These are phyloP conservation scores for Plutella xylostella DNA, from an alignment of 2,888 invertebrate genomes.

Conservation along the genomic window DNA sequence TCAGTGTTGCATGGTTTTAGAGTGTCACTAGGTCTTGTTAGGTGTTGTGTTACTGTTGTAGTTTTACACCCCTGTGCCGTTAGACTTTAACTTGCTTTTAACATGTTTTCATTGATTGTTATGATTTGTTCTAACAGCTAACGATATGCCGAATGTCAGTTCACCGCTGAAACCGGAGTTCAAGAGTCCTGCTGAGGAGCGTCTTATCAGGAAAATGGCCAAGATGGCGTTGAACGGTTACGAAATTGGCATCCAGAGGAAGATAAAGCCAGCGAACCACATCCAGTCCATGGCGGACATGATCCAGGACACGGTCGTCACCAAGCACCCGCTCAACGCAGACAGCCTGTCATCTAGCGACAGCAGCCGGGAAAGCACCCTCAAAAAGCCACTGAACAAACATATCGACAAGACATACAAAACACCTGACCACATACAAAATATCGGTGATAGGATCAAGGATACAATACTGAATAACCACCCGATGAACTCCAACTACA, in stretches of 20 bases:
- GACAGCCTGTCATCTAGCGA: slow-evolving; percentile 42
- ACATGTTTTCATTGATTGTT: slow-evolving; percentile 37
- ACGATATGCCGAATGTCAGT: slow-evolving; percentile 35
- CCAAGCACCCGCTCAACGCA: slow-evolving; percentile 59
- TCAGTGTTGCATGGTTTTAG: slow-evolving; percentile 27
- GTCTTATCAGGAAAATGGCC: slow-evolving; percentile 61
- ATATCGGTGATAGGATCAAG: slow-evolving; percentile 46
- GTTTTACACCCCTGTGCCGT: too few species aligned
- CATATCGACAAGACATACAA: slow-evolving; percentile 40
- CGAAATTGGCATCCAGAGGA: slow-evolving; percentile 65
- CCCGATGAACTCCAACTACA: slow-evolving; percentile 20
- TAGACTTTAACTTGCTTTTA: too few species aligned
- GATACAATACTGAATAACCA: slow-evolving; percentile 45
- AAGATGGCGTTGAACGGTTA: slow-evolving; percentile 66
- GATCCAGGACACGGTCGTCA: slow-evolving; percentile 64
- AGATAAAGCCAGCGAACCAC: slow-evolving; percentile 63
- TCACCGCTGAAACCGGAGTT: slow-evolving; percentile 46
- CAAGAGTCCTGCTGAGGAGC: slow-evolving; percentile 62
- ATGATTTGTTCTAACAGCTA: slow-evolving; percentile 60
- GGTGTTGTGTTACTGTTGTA: too few species aligned
- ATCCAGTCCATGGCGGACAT: slow-evolving; percentile 64
- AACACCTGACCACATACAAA: slow-evolving; percentile 37
- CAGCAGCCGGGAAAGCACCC: slow-evolving; percentile 39
- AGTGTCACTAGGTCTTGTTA: slow-evolving; percentile 11
- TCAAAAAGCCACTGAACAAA: slow-evolving; percentile 36